phyloP scores from a whole-genome alignment of 2,888 invertebrate genomes.

The Macrosiphum euphorbiae region DNA sequence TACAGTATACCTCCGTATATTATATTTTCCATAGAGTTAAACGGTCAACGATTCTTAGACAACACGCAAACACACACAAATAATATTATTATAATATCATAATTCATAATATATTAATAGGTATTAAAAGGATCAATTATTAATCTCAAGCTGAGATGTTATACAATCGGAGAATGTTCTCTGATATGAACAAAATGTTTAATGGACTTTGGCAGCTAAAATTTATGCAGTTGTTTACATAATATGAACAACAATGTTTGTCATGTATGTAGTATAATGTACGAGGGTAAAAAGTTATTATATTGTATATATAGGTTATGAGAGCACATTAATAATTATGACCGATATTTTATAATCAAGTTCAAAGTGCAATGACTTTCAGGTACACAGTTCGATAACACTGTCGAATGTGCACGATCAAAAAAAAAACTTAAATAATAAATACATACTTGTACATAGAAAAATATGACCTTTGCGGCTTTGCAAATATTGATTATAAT shows the following conservation, averaged over 20 bases:
- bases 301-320: background rate
- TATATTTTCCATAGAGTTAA: background rate
- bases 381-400: conserved; percentile 26
- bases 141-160: background rate
- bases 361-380: conserved; percentile 45
- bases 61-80: background rate
- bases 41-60: background rate
- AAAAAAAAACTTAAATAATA: background rate
- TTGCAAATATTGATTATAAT: background rate
- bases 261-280: background rate
- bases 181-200: background rate
- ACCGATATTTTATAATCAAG: conserved; percentile 39
- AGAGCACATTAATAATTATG: background rate
- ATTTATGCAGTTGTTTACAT: background rate
- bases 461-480: conserved; percentile 5
- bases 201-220: background rate
- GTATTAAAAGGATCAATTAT: background rate
- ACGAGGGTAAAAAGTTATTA: background rate
- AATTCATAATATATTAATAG: background rate
- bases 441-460: background rate
- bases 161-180: background rate
- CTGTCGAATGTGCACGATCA: background rate
- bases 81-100: background rate
- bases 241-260: background rate
- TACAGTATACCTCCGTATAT: background rate